These are phyloP conservation scores for Tinea pellionella DNA, from an alignment of 2,888 invertebrate species.

Conservation along the genomic window DNA sequence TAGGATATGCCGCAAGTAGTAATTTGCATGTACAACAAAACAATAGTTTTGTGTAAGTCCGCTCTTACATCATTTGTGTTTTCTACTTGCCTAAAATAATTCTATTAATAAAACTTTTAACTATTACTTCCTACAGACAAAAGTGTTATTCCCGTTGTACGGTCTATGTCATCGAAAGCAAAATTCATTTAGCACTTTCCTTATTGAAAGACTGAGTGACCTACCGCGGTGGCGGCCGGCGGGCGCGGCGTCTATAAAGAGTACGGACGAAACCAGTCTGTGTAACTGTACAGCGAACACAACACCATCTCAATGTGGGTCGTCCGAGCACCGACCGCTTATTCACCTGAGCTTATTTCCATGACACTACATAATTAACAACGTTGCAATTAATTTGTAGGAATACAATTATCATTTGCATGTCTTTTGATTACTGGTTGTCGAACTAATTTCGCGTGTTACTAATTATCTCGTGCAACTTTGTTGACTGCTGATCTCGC, in stretches of 20 bases:
- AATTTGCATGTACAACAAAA: slow-evolving; percentile 15
- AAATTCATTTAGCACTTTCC: slow-evolving; percentile 65
- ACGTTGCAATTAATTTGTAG: background rate
- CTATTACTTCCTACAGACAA: slow-evolving; percentile 52
- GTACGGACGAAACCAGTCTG: slow-evolving; percentile 53
- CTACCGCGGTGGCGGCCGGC: slow-evolving; percentile 20
- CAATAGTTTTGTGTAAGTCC: slow-evolving; percentile 15
- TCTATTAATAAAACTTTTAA: slow-evolving; percentile 16
- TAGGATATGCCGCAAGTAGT: slow-evolving; percentile 13
- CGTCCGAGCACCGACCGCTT: slow-evolving; percentile 25
- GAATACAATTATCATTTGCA: background rate
- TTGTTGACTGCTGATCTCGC: background rate
- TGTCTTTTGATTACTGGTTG: background rate
- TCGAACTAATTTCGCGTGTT: background rate
- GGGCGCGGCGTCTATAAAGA: slow-evolving; percentile 29
- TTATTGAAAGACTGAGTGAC: slow-evolving; percentile 32
- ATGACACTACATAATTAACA: background rate
- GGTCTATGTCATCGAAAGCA: slow-evolving; percentile 49
- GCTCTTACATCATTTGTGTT: slow-evolving; percentile 17
- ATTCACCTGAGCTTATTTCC: slow-evolving; percentile 1
- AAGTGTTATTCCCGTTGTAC: slow-evolving; percentile 11
- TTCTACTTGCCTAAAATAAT: slow-evolving; percentile 16
- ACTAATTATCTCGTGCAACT: background rate
- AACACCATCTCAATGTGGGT: slow-evolving; percentile 32
- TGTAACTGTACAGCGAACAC: slow-evolving; percentile 47